Evolutionary conservation across 1,140 invertebrate genomes (phyloP).

Genomic region (Tribolium madens): DNA sequence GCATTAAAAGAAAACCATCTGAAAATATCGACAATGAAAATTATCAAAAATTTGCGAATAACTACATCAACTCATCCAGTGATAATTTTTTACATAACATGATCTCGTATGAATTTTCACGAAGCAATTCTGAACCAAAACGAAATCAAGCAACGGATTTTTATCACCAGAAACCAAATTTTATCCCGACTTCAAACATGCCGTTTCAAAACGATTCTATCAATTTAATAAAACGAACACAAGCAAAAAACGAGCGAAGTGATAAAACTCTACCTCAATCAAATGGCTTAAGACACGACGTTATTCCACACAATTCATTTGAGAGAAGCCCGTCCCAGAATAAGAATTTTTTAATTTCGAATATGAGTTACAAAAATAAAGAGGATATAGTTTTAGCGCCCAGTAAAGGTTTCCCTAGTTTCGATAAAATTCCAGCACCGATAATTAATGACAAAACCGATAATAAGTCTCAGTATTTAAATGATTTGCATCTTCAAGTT

Average conservation of each 20-base stretch:
- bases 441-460: not conserved
- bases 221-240: not conserved
- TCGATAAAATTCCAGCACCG: constrained; percentile 4
- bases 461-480: not conserved
- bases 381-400: not conserved
- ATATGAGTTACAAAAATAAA: not conserved
- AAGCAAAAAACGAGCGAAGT: not conserved
- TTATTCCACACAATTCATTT: not conserved
- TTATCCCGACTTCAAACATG: not conserved
- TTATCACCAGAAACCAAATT: not conserved
- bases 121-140: not conserved
- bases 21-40: not conserved
- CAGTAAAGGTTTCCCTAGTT: constrained; percentile 21
- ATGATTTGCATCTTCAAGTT: not conserved
- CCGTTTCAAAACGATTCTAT: not conserved
- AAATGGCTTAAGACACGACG: not conserved
- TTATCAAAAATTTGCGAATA: constrained; percentile 15
- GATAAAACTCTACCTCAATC: constrained; percentile 15
- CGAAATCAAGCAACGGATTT: not conserved
- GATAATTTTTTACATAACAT: constrained; percentile 23
- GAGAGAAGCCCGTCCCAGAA: not conserved
- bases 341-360: not conserved
- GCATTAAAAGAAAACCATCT: not conserved
- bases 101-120: constrained; percentile 5
- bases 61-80: not conserved